Base-by-base conservation (phyloP, 2,888 invertebrate genomes). In the Scaptodrosophila latifasciaeformis region DNA sequence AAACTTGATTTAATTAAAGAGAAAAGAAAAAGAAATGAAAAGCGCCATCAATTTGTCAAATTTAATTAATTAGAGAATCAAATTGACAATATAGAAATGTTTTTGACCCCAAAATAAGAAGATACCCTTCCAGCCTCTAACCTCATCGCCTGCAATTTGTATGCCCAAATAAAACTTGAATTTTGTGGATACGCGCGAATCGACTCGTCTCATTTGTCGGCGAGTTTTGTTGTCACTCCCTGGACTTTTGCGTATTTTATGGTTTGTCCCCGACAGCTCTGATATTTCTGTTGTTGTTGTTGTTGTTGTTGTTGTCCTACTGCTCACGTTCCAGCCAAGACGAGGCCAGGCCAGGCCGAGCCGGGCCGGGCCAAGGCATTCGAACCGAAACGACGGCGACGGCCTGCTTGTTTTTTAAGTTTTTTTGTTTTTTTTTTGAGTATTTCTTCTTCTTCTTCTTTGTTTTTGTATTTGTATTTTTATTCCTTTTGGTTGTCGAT, bases 201-300 rank as follows among this genome's bases (percentile, higher is more conserved):
- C 27, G 27, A 27, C 27, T 5, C 31, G 2, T 2, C 9, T 5
- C 31, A 31, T 4, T 31, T 31, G 31, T 24, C 24, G 24, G 4
- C 24, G 24, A 3, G 24, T 7, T 5, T 46, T 39, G 21, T 42
- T 21, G 46, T 57, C 48, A 48, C 6, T 43, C 7, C 1, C 5
- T 50, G 17, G 12, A 10, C n/a, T 37, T 59, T 62, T 54, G 49
- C 54, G 53, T 39, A 53, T 65, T 67, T 77, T 60, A 63, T 62
- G 63, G 63, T 63, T 62, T 70, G 71, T 75, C 61, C 71, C 61
- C 40, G 47, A 49, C 62, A 59, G 49, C 58, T 54, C 13, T 12
- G 13, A 7, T 10, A 18, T 45, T 24, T 19, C 27, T 53, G 27
- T 37, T 54, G 27, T 46, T 45, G 10, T 45, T 17, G 48, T 46